Evolutionary conservation across 2,888 invertebrate species (phyloP).

Genomic region (Cephus spinipes): DNA sequence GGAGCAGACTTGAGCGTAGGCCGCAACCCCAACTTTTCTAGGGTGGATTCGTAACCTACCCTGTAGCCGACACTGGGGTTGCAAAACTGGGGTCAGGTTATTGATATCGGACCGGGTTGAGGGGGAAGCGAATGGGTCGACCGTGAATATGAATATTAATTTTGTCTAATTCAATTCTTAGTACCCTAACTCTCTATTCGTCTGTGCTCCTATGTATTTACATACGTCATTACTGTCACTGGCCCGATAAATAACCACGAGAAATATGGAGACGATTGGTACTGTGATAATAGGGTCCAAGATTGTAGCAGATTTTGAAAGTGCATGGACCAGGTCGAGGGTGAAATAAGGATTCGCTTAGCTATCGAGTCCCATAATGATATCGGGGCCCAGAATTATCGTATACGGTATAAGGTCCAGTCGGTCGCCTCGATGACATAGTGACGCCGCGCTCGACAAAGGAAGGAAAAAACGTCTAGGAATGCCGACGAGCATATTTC

Average conservation of each 20-base stretch:
- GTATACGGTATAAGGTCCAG: too few species aligned
- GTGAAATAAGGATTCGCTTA: too few species aligned
- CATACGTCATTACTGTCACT: too few species aligned
- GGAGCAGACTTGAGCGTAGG: slow-evolving; percentile 35
- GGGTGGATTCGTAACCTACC: neutral
- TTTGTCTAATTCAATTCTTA: slow-evolving; percentile 29
- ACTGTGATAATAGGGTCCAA: too few species aligned
- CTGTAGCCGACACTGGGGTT: slow-evolving; percentile 13
- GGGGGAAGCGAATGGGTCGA: slow-evolving; percentile 46
- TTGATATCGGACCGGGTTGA: slow-evolving; percentile 54
- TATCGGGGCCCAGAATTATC: too few species aligned
- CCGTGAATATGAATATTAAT: slow-evolving; percentile 64
- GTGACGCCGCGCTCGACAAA: slow-evolving; percentile 61
- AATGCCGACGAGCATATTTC: slow-evolving; percentile 61
- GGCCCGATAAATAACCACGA: too few species aligned
- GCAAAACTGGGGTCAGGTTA: slow-evolving; percentile 46
- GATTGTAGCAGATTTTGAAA: too few species aligned
- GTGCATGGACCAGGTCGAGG: too few species aligned
- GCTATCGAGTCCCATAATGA: too few species aligned
- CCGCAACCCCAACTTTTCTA: slow-evolving; percentile 18
- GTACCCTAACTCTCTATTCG: too few species aligned
- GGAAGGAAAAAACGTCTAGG: slow-evolving; percentile 61
- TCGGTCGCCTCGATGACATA: slow-evolving; percentile 48
- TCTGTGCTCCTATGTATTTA: too few species aligned
- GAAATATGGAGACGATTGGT: too few species aligned